Evolutionary conservation across 2,113 vertebrate species (phyloP), one percentile per base, ranked within the genome.

Genomic region (Rousettus leschenaultii): DNA sequence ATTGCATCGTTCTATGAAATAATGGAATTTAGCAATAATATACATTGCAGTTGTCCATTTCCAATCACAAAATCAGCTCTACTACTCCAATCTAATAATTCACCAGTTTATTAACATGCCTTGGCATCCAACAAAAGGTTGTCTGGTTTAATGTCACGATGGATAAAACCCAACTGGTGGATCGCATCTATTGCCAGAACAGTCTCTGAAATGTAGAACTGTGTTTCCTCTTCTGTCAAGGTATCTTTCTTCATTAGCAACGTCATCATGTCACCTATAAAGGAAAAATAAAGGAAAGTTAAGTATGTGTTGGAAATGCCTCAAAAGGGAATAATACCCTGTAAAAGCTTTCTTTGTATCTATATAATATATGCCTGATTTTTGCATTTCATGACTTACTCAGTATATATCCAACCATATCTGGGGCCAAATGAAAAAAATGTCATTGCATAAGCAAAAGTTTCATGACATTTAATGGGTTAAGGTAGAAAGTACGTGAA

Each of bases 241-340:
- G 99, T 99, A 97, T 99, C 99, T 96, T 99, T 99, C 98, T 99
- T 99, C 99, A 99, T 99, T 70, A 99, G 98, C 88, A 99, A 98
- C 1, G 99, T 99, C 99, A 99, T 99, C 99, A 99, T 99, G 98
- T 99, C 99, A 82, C 99, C 99, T 99, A 33, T 45, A 63, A 45
- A 43, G 16, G 35, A 82, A 43, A 96, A 84, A 74, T 65, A 73
- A 79, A 73, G 61, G n/a, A 65, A 75, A 92, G 19, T 14, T 14
- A 91, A 78, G 70, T 5, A 63, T 35, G 26, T 79, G 78, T 43
- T 35, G 33, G 65, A 71, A 66, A 55, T 6, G 22, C n/a, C n/a
- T 90, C 63, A 51, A 80, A 68, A 65, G 55, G 28, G n/a, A 65
- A 35, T 30, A 65, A 35, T 30, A 61, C 11, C 53, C 63, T 86